Evolutionary conservation across 2,797 vertebrate species (phyloP).

Genomic region (Glyptemys insculpta): DNA sequence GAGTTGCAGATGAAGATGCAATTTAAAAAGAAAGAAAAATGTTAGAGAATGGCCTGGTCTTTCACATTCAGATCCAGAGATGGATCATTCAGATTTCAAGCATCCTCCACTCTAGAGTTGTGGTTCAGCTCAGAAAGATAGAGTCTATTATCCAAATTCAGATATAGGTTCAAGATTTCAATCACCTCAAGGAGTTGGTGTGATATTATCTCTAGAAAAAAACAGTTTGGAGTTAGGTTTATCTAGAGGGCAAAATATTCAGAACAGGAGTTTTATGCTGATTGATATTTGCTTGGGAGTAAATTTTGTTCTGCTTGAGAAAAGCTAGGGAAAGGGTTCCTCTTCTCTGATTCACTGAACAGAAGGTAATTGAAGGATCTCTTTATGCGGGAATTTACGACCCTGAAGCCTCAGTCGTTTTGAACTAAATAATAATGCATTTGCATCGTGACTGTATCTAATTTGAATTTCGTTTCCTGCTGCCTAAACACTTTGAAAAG

Average conservation of each 20-base stretch:
- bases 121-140: conserved; percentile 5
- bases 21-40: neutral
- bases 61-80: neutral
- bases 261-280: conserved; percentile 68
- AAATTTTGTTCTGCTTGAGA: conserved; percentile 77
- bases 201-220: conserved; percentile 43
- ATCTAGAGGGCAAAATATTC: conserved; percentile 55
- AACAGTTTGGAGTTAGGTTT: conserved; percentile 39
- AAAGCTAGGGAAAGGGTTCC: conserved; percentile 64
- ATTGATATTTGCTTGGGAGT: conserved; percentile 75
- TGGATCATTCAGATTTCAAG: conserved; percentile 21
- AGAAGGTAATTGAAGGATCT: conserved; percentile 70
- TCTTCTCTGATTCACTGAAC: conserved; percentile 68
- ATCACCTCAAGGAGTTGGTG: conserved; percentile 18
- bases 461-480: conserved; percentile 78
- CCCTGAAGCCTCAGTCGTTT: conserved; percentile 55
- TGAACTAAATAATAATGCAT: conserved; percentile 74
- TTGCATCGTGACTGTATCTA: conserved; percentile 75
- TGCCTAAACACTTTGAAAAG: conserved; percentile 73
- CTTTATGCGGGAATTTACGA: conserved; percentile 70
- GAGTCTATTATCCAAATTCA: neutral
- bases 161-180: conserved; percentile 33
- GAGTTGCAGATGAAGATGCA: neutral
- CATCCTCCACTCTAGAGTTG: conserved; percentile 17
- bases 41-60: neutral